A percentile compares a stretch with the other conserved stretches of the same genome.
phyloP scores from a whole-genome alignment of 2,888 invertebrate genomes.

The Drosophila robusta region DNA sequence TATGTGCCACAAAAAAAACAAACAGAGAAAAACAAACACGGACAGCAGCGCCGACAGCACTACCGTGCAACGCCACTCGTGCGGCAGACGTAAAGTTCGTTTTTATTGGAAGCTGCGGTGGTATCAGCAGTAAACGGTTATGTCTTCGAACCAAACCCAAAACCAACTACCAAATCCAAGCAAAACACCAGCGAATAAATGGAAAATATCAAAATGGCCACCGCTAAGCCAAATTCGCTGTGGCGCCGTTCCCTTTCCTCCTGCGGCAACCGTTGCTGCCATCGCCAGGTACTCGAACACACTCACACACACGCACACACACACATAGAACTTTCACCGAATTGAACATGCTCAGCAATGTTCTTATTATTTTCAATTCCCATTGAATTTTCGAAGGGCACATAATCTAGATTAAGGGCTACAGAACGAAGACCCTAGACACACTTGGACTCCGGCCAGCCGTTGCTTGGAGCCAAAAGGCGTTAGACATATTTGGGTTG shows the following conservation, averaged over 20 bases:
- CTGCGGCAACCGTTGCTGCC: constrained; percentile 30
- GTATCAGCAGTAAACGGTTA: constrained; percentile 68
- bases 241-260: not conserved
- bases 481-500: constrained; percentile 69
- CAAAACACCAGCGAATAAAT: constrained; percentile 63
- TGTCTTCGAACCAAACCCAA: constrained; percentile 53
- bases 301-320: constrained; percentile 18
- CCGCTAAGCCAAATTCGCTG: constrained; percentile 54
- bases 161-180: constrained; percentile 57
- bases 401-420: constrained; percentile 69
- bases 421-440: constrained; percentile 38
- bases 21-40: constrained; percentile 17
- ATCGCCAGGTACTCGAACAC: constrained; percentile 53
- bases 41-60: constrained; percentile 2
- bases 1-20: constrained; percentile 40
- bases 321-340: constrained; percentile 38
- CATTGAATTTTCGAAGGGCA: constrained; percentile 62
- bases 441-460: constrained; percentile 60
- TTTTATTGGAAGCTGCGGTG: constrained; percentile 64
- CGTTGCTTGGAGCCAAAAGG: constrained; percentile 50
- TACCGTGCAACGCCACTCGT: constrained; percentile 15
- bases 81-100: constrained; percentile 34
- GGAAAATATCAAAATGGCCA: constrained; percentile 68
- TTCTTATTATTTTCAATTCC: constrained; percentile 67
- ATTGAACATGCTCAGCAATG: constrained; percentile 56